phyloP scores from a whole-genome alignment of 2,888 invertebrate species.

The Criorhina ranunculi region DNA sequence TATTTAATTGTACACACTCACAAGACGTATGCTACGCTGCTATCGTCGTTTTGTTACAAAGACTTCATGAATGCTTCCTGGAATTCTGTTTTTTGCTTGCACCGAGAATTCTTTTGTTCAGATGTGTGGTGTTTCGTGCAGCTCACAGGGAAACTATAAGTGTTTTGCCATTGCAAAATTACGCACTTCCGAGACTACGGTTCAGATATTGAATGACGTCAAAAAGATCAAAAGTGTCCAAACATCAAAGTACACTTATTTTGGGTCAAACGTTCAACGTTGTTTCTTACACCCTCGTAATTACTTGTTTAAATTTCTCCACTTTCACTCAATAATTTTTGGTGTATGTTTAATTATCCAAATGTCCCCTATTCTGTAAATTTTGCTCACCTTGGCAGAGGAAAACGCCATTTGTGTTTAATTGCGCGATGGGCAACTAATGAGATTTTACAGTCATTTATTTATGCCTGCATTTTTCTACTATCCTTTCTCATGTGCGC shows the following conservation, averaged over 20 bases:
- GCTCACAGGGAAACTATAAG: slow-evolving; percentile 10
- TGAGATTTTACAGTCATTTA: slow-evolving; percentile 77
- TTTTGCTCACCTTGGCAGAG: slow-evolving; percentile 60
- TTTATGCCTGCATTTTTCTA: slow-evolving; percentile 62
- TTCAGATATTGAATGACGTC: slow-evolving; percentile 26
- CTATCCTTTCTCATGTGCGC: slow-evolving; percentile 54
- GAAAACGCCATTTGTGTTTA: slow-evolving; percentile 83
- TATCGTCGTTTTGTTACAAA: slow-evolving; percentile 37
- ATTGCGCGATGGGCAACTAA: slow-evolving; percentile 84
- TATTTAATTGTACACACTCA: slow-evolving; percentile 62
- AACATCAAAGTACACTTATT: slow-evolving; percentile 29
- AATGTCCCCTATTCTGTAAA: slow-evolving; percentile 14
- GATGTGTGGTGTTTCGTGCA: slow-evolving; percentile 7
- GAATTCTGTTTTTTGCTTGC: slow-evolving; percentile 13
- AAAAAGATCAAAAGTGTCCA: neutral
- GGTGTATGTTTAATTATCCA: neutral
- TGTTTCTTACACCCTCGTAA: neutral
- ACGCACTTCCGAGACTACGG: slow-evolving; percentile 1
- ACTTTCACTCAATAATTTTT: neutral
- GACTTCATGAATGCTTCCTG: slow-evolving; percentile 50
- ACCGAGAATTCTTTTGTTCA: slow-evolving; percentile 38
- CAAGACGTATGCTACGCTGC: slow-evolving; percentile 25
- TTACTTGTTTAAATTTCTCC: neutral
- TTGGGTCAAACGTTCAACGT: slow-evolving; percentile 22
- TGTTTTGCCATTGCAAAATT: neutral